Evolutionary conservation across 2,888 invertebrate genomes (phyloP).

Genomic region (Cryptosula pallasiana): DNA sequence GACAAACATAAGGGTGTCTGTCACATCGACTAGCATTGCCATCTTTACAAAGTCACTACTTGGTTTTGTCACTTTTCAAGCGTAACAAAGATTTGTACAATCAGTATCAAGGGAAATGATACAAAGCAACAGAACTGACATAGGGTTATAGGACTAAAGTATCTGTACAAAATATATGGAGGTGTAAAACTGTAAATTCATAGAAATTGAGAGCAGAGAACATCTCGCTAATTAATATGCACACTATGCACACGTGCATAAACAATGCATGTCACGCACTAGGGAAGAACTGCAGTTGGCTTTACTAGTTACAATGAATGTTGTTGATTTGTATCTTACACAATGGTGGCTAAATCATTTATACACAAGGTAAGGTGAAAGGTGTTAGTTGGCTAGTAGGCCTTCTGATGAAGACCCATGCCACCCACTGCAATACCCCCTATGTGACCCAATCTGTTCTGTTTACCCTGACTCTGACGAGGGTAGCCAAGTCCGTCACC

Average conservation of each 20-base stretch:
- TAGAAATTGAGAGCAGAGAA: too few relatives aligned
- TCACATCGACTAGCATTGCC: background rate
- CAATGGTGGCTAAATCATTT: too few relatives aligned
- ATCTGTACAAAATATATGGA: background rate
- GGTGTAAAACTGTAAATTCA: background rate
- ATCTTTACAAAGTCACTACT: background rate
- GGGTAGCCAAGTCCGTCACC: background rate
- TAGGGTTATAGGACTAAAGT: background rate
- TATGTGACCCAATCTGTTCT: background rate
- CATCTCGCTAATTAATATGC: too few relatives aligned
- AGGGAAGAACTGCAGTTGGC: too few relatives aligned
- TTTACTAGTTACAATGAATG: too few relatives aligned
- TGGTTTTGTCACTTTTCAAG: background rate
- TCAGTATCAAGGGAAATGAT: background rate
- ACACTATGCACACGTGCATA: too few relatives aligned
- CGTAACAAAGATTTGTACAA: background rate
- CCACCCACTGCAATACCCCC: background rate
- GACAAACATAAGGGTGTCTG: too few relatives aligned
- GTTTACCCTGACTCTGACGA: background rate
- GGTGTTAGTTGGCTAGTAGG: too few relatives aligned
- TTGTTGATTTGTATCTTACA: too few relatives aligned
- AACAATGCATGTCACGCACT: too few relatives aligned
- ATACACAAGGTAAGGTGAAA: too few relatives aligned
- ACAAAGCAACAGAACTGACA: background rate
- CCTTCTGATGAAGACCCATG: constrained; percentile 1